phyloP scores from a whole-genome alignment of 2,113 vertebrate species.

The Quiscalus mexicanus region DNA sequence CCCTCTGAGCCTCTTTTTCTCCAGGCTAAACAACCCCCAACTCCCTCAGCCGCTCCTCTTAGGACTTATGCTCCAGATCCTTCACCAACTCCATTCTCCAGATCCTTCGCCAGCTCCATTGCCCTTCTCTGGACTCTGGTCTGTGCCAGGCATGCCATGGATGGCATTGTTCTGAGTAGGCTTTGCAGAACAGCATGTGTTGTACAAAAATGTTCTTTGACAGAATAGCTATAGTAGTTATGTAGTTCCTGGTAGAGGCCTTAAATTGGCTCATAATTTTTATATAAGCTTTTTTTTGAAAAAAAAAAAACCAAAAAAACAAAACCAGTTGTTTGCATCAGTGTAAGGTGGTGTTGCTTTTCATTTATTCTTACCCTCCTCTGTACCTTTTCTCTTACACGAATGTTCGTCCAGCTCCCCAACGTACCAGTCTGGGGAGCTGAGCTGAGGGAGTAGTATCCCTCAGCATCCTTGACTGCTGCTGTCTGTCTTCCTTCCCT shows the following conservation, averaged over 20 bases:
- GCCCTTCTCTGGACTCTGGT: not conserved
- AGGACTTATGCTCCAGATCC: not conserved
- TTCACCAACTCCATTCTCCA: not conserved
- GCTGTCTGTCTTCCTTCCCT: not conserved
- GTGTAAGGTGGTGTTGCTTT: not conserved
- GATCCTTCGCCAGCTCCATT: not conserved
- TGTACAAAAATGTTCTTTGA: not conserved
- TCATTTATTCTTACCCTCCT: not conserved
- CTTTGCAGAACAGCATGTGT: not conserved
- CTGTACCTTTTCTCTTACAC: not conserved
- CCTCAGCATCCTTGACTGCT: not conserved
- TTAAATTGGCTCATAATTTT: not conserved
- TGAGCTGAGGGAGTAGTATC: not conserved
- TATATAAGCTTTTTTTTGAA: not conserved
- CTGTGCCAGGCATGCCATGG: not conserved
- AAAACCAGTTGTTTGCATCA: not conserved
- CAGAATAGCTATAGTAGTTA: not conserved
- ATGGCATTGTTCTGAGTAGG: not conserved
- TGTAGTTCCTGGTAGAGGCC: not conserved
- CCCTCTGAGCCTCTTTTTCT: not conserved
- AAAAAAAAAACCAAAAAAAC: not conserved
- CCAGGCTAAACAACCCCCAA: not conserved
- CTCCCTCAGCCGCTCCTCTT: fast-evolving
- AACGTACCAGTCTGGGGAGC: not conserved
- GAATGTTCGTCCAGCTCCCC: not conserved